Base-by-base conservation (phyloP, 2,797 vertebrate species). In the Cyprinella venusta region DNA sequence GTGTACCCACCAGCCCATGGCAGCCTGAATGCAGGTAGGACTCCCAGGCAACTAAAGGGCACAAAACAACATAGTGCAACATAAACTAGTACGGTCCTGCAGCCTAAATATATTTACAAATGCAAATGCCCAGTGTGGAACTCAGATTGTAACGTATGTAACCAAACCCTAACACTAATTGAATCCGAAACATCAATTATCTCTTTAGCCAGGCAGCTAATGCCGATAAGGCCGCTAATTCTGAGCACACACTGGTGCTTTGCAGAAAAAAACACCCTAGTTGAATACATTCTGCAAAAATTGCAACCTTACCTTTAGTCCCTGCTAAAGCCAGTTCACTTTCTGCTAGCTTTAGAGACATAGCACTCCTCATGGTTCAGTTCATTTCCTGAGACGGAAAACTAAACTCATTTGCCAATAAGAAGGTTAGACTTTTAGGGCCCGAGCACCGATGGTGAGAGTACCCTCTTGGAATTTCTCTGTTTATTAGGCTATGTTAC, bases 11-110 rank as follows among this genome's bases (percentile, higher is more conserved):
- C 90, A 83, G 85, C 81, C 89, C 92, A 88, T 90, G 87, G 86
- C 88, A 93, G 71, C 91, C 90, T 68, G 89, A 89, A 6, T 96
- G 95, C 95, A 96, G 95, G 95, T 95, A 96, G 89, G 94, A 84
- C 79, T 72, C 24, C 8, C 36, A 42, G 36, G 65, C 36, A 59
- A 33, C n/a, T 48, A 8, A 54, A 30, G 76, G 76, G 68, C 61
- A 64, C 18, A 48, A 69, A 78, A 26, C 1, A 19, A 15, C 26
- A 19, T 16, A 61, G 13, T 70, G 19, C 1, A 12, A 5, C 24
- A 67, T 21, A 67, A 16, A 30, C 2, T 68, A 68, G 80, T 42
- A 40, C 8, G 19, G 12, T 21, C 68, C 7, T 30, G 61, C 48
- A 65, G 7, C 56, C n/a, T 81, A 68, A 36, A 30, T 33, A 24